Evolutionary conservation across 2,797 vertebrate species (phyloP).

Genomic region (Mus spretus): DNA sequence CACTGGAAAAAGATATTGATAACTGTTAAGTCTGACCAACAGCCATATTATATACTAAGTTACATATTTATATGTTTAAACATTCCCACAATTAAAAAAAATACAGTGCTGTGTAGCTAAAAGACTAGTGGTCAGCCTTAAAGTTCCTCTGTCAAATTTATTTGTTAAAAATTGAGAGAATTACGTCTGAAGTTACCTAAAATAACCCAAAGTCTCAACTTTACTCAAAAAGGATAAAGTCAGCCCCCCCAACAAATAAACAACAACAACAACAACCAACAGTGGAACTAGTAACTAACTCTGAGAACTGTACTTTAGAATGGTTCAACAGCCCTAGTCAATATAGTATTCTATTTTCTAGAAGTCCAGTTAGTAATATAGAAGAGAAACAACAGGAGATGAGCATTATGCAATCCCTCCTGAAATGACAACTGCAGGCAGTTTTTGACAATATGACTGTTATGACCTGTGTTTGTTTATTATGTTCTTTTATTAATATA

Average conservation of each 20-base stretch:
- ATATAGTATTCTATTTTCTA: constrained; percentile 49
- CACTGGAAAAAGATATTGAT: neutral
- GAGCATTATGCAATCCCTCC: constrained; percentile 27
- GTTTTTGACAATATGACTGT: constrained; percentile 14
- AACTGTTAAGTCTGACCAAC: neutral
- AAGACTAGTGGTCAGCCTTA: constrained; percentile 26
- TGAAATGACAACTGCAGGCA: constrained; percentile 20
- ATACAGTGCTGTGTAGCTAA: neutral
- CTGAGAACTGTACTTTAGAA: constrained; percentile 44
- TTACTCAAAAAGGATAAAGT: constrained; percentile 25
- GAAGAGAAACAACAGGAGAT: constrained; percentile 35
- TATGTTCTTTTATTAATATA: constrained; percentile 36
- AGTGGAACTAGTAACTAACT: constrained; percentile 11
- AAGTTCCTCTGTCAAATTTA: neutral
- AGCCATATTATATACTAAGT: neutral
- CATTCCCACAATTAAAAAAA: constrained; percentile 22
- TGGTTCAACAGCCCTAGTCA: neutral
- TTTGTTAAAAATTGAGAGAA: constrained; percentile 51
- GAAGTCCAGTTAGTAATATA: neutral
- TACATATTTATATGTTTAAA: constrained; percentile 32
- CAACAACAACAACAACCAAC: neutral
- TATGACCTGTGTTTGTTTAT: neutral
- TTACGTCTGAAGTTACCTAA: constrained; percentile 9
- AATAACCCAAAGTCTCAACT: constrained; percentile 25
- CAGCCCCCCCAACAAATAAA: neutral